Evolutionary conservation across 1,140 invertebrate species (phyloP).

Genomic region (Whitmania pigra): DNA sequence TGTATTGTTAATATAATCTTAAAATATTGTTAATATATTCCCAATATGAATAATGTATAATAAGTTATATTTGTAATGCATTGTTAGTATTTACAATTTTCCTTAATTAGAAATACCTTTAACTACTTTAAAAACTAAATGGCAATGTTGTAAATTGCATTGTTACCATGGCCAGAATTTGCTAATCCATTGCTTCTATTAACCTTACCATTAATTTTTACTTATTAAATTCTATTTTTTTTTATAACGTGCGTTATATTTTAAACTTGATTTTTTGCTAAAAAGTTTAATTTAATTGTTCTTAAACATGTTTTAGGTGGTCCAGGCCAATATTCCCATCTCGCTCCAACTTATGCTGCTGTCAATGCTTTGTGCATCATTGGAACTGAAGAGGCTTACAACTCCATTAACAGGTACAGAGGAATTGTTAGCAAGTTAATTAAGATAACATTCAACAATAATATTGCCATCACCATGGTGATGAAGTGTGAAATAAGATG

Average conservation of each 20-base stretch:
- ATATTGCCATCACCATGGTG: no score
- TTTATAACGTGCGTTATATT: neutral
- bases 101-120: neutral
- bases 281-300: neutral
- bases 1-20: neutral
- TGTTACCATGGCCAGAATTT: neutral
- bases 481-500: no score
- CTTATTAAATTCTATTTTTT: neutral
- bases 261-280: neutral
- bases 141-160: no score
- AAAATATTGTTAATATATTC: no score
- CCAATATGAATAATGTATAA: no score
- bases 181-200: neutral
- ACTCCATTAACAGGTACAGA: slow-evolving; percentile 67
- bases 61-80: no score
- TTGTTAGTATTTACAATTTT: no score
- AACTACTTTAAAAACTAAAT: no score
- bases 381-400: slow-evolving; percentile 70
- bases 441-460: no score
- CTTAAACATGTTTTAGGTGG: slow-evolving; percentile 51
- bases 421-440: slow-evolving; percentile 25
- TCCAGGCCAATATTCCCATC: slow-evolving; percentile 74
- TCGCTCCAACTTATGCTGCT: slow-evolving; percentile 92
- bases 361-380: slow-evolving; percentile 80
- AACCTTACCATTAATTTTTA: neutral